Evolutionary conservation across 2,797 vertebrate genomes (phyloP).

Genomic region (Poecilia picta): DNA sequence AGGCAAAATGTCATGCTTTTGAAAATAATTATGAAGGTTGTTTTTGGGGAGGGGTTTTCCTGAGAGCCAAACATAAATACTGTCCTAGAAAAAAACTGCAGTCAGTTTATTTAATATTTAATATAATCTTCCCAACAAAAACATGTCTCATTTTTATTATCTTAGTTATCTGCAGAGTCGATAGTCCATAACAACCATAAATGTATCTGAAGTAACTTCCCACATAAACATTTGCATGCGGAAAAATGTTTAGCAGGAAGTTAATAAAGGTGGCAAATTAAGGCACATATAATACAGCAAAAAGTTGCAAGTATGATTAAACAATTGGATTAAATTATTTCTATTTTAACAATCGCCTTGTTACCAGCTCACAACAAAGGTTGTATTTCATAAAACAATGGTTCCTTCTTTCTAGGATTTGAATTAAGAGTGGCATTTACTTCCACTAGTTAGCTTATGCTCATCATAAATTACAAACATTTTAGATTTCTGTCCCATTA

Average conservation of each 20-base stretch:
- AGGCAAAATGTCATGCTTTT: not conserved
- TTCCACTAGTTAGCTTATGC: not conserved
- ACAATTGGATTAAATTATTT: constrained; percentile 48
- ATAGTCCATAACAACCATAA: constrained; percentile 5
- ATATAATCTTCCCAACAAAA: not conserved
- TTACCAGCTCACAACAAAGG: not conserved
- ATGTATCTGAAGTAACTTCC: constrained; percentile 13
- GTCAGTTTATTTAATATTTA: not conserved
- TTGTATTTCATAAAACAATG: constrained; percentile 10
- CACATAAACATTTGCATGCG: constrained; percentile 12
- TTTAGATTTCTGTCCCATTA: not conserved
- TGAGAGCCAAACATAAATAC: not conserved
- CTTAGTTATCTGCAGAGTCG: not conserved
- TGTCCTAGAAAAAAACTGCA: not conserved
- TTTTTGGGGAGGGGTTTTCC: not conserved
- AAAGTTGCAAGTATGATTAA: constrained; percentile 32
- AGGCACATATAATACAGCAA: constrained; percentile 41
- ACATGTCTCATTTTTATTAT: not conserved
- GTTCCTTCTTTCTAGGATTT: not conserved
- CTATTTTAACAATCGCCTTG: constrained; percentile 23
- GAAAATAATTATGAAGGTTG: not conserved
- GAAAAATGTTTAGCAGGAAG: constrained; percentile 7
- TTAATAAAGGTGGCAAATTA: constrained; percentile 50
- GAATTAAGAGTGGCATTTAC: not conserved
- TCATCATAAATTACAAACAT: not conserved